phyloP scores from a whole-genome alignment of 2,797 vertebrate genomes.

The Phaenicophaeus curvirostris region DNA sequence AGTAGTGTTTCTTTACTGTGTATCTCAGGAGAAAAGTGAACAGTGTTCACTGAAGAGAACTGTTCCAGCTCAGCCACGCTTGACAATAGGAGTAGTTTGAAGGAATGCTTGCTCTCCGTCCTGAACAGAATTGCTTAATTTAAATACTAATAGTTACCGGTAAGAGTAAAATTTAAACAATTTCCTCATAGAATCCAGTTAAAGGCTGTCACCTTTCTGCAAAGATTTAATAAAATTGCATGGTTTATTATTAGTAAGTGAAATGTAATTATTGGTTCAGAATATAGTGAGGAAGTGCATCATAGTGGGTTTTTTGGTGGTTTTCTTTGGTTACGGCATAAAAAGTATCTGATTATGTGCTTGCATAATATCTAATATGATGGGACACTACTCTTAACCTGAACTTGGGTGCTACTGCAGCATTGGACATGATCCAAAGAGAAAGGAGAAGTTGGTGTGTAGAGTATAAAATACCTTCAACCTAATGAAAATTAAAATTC shows the following conservation, averaged over 20 bases:
- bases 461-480: too few species aligned
- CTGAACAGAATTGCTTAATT: background rate
- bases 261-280: background rate
- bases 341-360: background rate
- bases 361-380: background rate
- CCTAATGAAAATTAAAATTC: too few species aligned
- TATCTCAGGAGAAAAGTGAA: background rate
- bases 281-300: background rate
- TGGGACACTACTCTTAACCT: background rate
- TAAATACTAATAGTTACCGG: background rate
- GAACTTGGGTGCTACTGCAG: background rate
- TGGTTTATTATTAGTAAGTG: background rate
- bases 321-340: background rate
- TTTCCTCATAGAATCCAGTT: background rate
- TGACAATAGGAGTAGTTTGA: background rate
- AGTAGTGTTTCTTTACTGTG: background rate
- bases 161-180: background rate
- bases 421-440: background rate
- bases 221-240: background rate
- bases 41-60: background rate
- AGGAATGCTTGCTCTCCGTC: background rate
- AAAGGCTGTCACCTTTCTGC: background rate
- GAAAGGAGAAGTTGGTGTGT: too few species aligned
- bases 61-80: background rate
- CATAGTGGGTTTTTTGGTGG: accelerated